These are phyloP conservation scores for Abscondita cerata DNA, from an alignment of 2,888 invertebrate species.

Conservation along the genomic window DNA sequence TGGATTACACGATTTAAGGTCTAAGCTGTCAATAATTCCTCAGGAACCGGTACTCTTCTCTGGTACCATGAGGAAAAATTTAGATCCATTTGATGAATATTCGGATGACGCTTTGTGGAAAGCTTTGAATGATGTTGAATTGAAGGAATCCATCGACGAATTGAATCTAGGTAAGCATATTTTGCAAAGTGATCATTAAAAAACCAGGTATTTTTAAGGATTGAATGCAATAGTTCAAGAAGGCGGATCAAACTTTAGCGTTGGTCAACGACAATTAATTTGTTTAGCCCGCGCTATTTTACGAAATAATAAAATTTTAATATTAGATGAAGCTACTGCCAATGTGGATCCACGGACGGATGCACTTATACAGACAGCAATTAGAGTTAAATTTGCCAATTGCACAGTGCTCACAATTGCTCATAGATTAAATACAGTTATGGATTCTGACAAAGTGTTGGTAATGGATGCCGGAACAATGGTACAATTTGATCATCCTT, in stretches of 20 bases:
- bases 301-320: slow-evolving; percentile 54
- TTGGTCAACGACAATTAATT: slow-evolving; percentile 68
- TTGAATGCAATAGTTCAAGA: slow-evolving; percentile 77
- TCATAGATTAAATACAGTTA: slow-evolving; percentile 82
- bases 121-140: slow-evolving; percentile 81
- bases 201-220: too few relatives aligned
- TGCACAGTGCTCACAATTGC: slow-evolving; percentile 86
- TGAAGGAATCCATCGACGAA: slow-evolving; percentile 70
- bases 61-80: slow-evolving; percentile 85
- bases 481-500: slow-evolving; percentile 80
- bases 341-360: slow-evolving; percentile 83
- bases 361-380: slow-evolving; percentile 76
- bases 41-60: slow-evolving; percentile 77
- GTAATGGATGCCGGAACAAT: slow-evolving; percentile 82
- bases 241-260: slow-evolving; percentile 61
- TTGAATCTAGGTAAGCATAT: slow-evolving; percentile 63
- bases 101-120: slow-evolving; percentile 82
- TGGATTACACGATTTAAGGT: slow-evolving; percentile 61
- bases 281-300: slow-evolving; percentile 69
- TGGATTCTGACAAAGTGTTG: slow-evolving; percentile 82
- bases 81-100: slow-evolving; percentile 88
- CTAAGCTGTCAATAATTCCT: slow-evolving; percentile 65
- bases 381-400: slow-evolving; percentile 73
- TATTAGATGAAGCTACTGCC: slow-evolving; percentile 77
- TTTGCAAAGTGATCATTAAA: too few relatives aligned